Base-by-base conservation (phyloP, 2,797 vertebrate species). In the Lagocephalus sceleratus region DNA sequence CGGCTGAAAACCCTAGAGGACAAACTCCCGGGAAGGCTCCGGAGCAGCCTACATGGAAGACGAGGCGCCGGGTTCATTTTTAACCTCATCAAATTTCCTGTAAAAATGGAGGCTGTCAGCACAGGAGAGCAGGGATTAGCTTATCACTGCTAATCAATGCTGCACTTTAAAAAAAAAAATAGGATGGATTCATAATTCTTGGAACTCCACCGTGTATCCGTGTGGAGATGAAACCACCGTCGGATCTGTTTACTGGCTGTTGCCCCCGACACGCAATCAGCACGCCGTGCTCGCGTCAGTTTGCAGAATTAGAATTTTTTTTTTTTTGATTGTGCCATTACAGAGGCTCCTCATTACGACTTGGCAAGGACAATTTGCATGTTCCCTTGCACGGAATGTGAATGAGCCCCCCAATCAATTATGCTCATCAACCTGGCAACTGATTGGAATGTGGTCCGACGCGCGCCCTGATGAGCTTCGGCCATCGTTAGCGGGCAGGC, bases 281-380 rank as follows among this genome's bases (percentile, higher is more conserved):
- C 75, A 49, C 67, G 20, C 65, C 47, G 64, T 67, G 23, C 63
- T 60, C 54, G 76, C 60, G 38, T 81, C 77, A 26, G 61, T 71
- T 75, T 26, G 68, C 40, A 60, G 51, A 86, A 66, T 79, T 83
- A 79, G 60, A 53, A 70, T 68, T 76, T 76, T 89, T 85, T 79
- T 14, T 35, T 85, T 69, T 88, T 80, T 82, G 71, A 85, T 81
- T 87, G 73, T 86, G 76, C 86, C 50, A 50, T 90, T 88, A 88
- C 81, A 85, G 51, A 32, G 70, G 51, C 50, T 16, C 76, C 57
- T 87, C 78, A 77, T 85, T 89, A 88, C 71, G 72, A 68, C 87
- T 78, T 54, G 68, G 66, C 74, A 87, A 86, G 82, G 86, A 87
- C 85, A 90, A 88, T 90, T 88, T 88, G 29, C 65, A 81, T 80